A percentile compares a stretch with the other conserved stretches of the same genome.
Conservation (phyloP, 2,888 invertebrate genomes). For the Tenthredo notha region DNA sequence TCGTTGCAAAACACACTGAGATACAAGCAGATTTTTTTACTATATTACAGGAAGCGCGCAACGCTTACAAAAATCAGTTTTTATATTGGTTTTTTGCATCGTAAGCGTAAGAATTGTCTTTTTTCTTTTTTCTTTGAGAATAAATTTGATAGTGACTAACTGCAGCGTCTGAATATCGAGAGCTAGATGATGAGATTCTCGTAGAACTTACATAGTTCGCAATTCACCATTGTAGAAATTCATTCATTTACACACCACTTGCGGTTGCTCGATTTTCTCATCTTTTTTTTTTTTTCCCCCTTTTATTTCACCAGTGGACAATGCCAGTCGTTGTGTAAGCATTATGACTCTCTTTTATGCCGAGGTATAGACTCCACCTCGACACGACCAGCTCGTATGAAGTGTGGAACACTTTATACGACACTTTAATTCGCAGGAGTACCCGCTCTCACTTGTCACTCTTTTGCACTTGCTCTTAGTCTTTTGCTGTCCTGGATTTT, state of each 20-base stretch:
- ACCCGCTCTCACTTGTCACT: not conserved
- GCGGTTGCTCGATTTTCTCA: not conserved
- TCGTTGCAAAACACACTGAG: not conserved
- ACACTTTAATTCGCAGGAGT: constrained; percentile 20
- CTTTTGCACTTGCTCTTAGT: not conserved
- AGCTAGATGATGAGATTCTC: not conserved
- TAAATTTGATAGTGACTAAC: not conserved
- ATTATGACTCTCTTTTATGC: not conserved
- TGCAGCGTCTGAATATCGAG: not conserved
- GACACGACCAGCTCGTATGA: not conserved
- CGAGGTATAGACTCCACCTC: not conserved
- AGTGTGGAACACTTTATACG: constrained; percentile 9
- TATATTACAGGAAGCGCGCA: too few species aligned
- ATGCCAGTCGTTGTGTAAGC: not conserved
- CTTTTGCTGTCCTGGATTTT: not conserved
- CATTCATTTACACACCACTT: not conserved
- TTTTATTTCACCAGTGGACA: not conserved
- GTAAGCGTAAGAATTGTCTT: not conserved
- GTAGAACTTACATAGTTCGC: not conserved
- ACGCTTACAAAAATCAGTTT: not conserved
- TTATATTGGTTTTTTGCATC: not conserved
- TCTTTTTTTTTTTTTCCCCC: not conserved
- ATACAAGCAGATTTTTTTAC: not conserved
- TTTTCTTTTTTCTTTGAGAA: not conserved
- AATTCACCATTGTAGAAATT: not conserved